These are phyloP conservation scores for Watsonalla cultraria DNA, from an alignment of 2,888 invertebrate genomes.

Conservation along the genomic window DNA sequence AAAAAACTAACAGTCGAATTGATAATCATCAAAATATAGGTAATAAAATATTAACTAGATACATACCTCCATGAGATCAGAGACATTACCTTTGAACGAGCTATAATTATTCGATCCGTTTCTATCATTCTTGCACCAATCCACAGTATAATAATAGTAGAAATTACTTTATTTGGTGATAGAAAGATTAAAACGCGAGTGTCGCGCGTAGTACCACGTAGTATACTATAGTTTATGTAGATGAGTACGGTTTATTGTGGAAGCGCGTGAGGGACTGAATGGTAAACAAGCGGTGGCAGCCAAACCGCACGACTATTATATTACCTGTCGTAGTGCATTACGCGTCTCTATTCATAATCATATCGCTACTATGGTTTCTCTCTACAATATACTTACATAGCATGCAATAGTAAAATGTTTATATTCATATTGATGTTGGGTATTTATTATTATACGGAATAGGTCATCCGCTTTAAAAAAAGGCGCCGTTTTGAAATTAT, in stretches of 20 bases:
- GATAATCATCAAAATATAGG: no score
- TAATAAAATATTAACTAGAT: no score
- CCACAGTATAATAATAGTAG: not conserved
- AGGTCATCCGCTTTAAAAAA: no score
- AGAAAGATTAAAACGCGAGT: conserved; percentile 3
- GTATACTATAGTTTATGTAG: conserved; percentile 11
- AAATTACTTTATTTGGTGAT: not conserved
- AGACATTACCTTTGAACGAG: no score
- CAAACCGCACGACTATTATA: conserved; percentile 39
- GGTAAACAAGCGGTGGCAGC: conserved; percentile 21
- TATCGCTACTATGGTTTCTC: not conserved
- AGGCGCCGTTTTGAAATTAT: no score
- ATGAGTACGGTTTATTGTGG: conserved; percentile 20
- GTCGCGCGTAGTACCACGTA: conserved; percentile 8
- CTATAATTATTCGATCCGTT: no score
- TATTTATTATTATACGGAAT: no score
- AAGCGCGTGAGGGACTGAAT: conserved; percentile 41
- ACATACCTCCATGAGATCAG: no score
- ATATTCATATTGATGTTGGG: no score
- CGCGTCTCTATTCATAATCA: not conserved
- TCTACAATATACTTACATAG: not conserved
- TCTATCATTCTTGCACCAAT: not conserved
- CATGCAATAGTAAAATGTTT: not conserved
- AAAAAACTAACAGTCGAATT: no score
- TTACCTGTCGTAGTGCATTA: conserved; percentile 16